Evolutionary conservation across 2,888 invertebrate species (phyloP), one percentile per base, ranked within the genome.

Genomic region (Drosophila suboccidentalis): DNA sequence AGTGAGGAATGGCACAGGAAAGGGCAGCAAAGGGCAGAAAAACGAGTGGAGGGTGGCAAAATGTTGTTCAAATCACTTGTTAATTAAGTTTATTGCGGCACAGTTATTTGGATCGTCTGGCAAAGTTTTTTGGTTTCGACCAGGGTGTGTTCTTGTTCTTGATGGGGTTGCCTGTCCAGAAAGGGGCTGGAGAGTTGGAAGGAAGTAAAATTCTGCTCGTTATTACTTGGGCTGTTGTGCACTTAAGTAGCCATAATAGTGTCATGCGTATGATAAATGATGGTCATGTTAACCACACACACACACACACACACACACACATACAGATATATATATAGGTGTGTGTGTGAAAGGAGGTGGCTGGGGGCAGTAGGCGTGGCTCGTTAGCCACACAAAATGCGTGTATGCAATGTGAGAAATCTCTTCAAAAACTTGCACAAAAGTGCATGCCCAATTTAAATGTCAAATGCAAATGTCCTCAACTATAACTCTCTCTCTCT

Each of bases 181-280:
- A 34, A 22, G 29, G 61, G 39, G n/a, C 11, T n/a, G 6, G 13
- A 5, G 11, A 4, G 3, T 17, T 32, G 15, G 11, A 15, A 2
- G 19, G 44, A n/a, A 26, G 46, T 26, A 11, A 11, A 34, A 36
- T 43, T 74, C 64, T 59, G 79, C 60, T 69, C 79, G 76, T 76
- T 76, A 76, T 76, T 62, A 57, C 79, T 70, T 64, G 64, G 81
- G 59, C 78, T 70, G 81, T 77, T 73, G 74, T 79, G 81, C 81
- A 69, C 78, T 78, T 79, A 79, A 79, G 78, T 80, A 79, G 81
- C 78, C 78, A 80, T 80, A 80, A 79, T 79, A 79, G 78, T 80
- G 78, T 80, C 78, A 80, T 78, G 78, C 73, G 70, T 77, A 80
- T 79, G 78, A 79, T 79, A 80, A 79, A 79, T 80, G 81, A 79